These are phyloP conservation scores for Lerema accius DNA, from an alignment of 1,140 invertebrate genomes.

Conservation along the genomic window DNA sequence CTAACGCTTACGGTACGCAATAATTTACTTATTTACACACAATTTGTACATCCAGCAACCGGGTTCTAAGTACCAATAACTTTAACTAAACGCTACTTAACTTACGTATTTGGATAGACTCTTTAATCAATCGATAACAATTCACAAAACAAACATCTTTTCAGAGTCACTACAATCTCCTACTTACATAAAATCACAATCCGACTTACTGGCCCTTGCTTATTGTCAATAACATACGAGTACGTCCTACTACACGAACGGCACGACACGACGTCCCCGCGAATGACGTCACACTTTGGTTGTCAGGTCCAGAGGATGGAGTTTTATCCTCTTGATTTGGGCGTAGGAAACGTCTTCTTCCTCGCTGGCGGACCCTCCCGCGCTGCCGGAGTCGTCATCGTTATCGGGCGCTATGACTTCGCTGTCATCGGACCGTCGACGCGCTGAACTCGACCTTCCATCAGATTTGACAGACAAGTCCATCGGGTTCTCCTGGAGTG, in stretches of 20 bases:
- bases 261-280: conserved; percentile 39
- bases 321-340: conserved; percentile 82
- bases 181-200: conserved; percentile 72
- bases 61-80: conserved; percentile 64
- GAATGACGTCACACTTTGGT: conserved; percentile 80
- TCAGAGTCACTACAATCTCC: conserved; percentile 45
- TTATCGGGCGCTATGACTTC: conserved; percentile 75
- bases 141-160: conserved; percentile 58
- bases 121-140: conserved; percentile 76
- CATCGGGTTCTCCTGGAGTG: conserved; percentile 89
- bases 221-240: conserved; percentile 54
- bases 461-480: conserved; percentile 89
- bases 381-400: conserved; percentile 78
- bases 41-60: conserved; percentile 75
- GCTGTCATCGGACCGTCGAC: conserved; percentile 74
- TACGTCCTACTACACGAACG: conserved; percentile 42
- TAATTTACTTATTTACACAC: conserved; percentile 80
- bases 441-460: conserved; percentile 78
- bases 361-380: conserved; percentile 83
- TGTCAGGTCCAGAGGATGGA: conserved; percentile 87
- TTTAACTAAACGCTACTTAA: conserved; percentile 71
- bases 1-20: conserved; percentile 64
- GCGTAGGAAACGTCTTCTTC: conserved; percentile 77
- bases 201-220: conserved; percentile 74
- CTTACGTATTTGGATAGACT: conserved; percentile 81